phyloP scores from a whole-genome alignment of 2,888 invertebrate species.

The Dryomyza anilis region DNA sequence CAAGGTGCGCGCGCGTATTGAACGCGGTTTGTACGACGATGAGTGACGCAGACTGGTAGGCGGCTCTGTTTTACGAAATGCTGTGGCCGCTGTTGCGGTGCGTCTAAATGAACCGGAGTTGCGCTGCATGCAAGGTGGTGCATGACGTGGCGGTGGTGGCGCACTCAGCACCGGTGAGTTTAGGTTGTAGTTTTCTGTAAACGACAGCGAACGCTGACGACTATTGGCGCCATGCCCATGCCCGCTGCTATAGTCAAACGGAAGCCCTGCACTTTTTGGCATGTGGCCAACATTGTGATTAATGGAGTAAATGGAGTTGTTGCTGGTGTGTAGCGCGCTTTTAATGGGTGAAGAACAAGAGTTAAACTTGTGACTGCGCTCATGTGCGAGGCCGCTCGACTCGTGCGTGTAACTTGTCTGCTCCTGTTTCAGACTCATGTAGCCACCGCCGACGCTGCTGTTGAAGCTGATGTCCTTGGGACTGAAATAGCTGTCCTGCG shows the following conservation, averaged over 20 bases:
- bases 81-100: too few species aligned
- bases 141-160: conserved; percentile 42
- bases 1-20: conserved; percentile 64
- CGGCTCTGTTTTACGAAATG: neutral
- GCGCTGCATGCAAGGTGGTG: conserved; percentile 16
- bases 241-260: conserved; percentile 37
- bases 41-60: conserved; percentile 15
- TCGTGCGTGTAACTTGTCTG: conserved; percentile 33
- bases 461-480: conserved; percentile 43
- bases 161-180: conserved; percentile 55
- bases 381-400: conserved; percentile 34
- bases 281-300: conserved; percentile 21
- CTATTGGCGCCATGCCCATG: too few species aligned
- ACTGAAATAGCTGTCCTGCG: conserved; percentile 56
- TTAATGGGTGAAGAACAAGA: conserved; percentile 55
- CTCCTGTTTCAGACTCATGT: conserved; percentile 47
- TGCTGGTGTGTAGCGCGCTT: conserved; percentile 46
- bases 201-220: conserved; percentile 63
- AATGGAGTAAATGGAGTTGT: conserved; percentile 50
- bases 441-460: conserved; percentile 38
- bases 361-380: conserved; percentile 9
- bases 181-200: conserved; percentile 62
- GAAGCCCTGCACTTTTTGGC: conserved; percentile 30
- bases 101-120: conserved; percentile 29
- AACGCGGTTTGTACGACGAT: conserved; percentile 60